Conservation (phyloP, 2,113 vertebrate genomes). For the Leucoraja erinaceus region DNA sequence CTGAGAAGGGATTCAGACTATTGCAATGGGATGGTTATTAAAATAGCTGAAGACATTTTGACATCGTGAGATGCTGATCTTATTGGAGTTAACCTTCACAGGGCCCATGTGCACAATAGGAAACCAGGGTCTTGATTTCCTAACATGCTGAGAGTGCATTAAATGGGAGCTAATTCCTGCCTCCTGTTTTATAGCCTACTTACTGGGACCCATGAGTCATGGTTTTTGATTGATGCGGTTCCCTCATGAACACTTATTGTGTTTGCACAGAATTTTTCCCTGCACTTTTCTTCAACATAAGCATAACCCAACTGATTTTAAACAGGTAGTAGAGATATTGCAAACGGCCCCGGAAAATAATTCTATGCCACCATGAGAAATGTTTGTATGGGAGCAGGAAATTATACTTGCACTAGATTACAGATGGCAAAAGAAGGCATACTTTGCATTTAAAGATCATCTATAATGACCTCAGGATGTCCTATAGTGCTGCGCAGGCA, state of each 20-base stretch:
- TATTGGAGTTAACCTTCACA: conserved; percentile 35
- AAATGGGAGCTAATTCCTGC: conserved; percentile 23
- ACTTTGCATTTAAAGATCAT: not conserved
- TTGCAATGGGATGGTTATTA: not conserved
- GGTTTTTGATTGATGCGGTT: not conserved
- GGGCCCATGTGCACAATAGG: conserved; percentile 3
- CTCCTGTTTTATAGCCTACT: conserved; percentile 4
- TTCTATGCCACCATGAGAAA: not conserved
- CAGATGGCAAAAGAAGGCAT: not conserved
- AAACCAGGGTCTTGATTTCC: conserved; percentile 14
- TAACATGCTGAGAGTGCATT: conserved; percentile 12
- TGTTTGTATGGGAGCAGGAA: not conserved
- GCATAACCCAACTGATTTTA: not conserved
- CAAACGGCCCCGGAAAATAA: not conserved
- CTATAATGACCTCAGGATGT: not conserved
- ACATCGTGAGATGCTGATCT: conserved; percentile 16
- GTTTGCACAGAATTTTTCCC: conserved; percentile 5
- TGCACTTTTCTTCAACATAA: conserved; percentile 1
- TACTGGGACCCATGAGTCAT: not conserved
- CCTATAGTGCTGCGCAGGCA: not conserved
- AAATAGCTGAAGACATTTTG: conserved; percentile 20
- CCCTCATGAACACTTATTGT: conserved; percentile 8
- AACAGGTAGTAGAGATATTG: not conserved
- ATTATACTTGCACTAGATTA: not conserved
- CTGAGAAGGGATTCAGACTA: not conserved